These are phyloP conservation scores for Galerucella pusilla DNA, from an alignment of 2,888 invertebrate genomes.

Conservation along the genomic window DNA sequence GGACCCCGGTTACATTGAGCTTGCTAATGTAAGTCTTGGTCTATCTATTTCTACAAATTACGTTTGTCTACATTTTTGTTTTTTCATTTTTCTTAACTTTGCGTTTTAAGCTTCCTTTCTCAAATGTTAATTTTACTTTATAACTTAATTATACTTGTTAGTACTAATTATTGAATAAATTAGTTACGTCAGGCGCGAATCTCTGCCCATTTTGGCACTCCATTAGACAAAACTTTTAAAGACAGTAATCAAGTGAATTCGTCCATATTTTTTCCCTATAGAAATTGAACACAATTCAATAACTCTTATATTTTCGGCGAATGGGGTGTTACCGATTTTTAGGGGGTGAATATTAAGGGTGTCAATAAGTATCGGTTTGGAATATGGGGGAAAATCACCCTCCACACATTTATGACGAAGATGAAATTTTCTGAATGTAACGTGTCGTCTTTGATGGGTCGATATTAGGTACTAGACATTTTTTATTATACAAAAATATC, in stretches of 20 bases:
- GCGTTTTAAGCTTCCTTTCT: no score
- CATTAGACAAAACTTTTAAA: slow-evolving; percentile 43
- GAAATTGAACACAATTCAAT: slow-evolving; percentile 52
- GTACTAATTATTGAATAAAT: slow-evolving; percentile 16
- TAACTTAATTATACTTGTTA: slow-evolving; percentile 16
- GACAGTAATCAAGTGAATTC: slow-evolving; percentile 48
- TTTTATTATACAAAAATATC: no score
- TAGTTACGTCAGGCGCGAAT: slow-evolving; percentile 18
- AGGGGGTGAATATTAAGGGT: slow-evolving; percentile 52
- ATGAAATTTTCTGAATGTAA: slow-evolving; percentile 38
- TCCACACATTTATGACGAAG: slow-evolving; percentile 38
- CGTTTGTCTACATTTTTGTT: background rate
- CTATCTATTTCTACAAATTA: slow-evolving; percentile 7
- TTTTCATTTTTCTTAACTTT: background rate
- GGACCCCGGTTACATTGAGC: slow-evolving; percentile 10
- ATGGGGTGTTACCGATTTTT: slow-evolving; percentile 50
- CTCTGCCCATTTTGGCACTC: slow-evolving; percentile 28
- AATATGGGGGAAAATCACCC: slow-evolving; percentile 44
- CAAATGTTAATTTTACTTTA: background rate
- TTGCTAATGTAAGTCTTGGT: slow-evolving; percentile 15
- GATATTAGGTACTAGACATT: slow-evolving; percentile 12
- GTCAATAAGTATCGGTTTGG: slow-evolving; percentile 58
- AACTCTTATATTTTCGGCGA: slow-evolving; percentile 48
- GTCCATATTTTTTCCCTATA: slow-evolving; percentile 50
- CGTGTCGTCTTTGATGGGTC: slow-evolving; percentile 19